Evolutionary conservation across 2,888 invertebrate genomes (phyloP).

Genomic region (Elegia similella): DNA sequence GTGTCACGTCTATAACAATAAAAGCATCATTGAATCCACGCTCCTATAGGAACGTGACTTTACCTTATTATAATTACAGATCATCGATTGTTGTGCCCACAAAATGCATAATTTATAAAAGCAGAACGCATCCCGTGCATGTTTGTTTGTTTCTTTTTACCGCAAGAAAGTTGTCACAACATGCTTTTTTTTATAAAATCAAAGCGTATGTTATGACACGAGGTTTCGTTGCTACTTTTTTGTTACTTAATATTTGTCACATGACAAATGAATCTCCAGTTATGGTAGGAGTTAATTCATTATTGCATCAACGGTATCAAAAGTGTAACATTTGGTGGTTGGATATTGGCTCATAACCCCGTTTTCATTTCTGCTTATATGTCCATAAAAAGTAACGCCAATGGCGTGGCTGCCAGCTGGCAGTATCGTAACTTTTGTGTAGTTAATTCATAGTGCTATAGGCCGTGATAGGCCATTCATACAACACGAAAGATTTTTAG

Average conservation of each 20-base stretch:
- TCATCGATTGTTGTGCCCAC: constrained; percentile 74
- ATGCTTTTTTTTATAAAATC: constrained; percentile 52
- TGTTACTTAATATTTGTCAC: constrained; percentile 28
- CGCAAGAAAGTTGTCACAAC: constrained; percentile 37
- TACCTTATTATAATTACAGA: constrained; percentile 78
- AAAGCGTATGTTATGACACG: constrained; percentile 20
- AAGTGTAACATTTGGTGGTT: constrained; percentile 14
- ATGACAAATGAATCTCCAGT: constrained; percentile 37
- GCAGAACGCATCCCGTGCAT: constrained; percentile 50
- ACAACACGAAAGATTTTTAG: not conserved
- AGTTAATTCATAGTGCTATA: not conserved
- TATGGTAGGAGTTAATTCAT: constrained; percentile 10
- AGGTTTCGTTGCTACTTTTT: not conserved
- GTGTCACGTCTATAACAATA: not conserved
- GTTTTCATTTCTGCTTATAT: constrained; percentile 8
- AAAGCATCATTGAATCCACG: constrained; percentile 16
- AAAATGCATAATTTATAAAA: constrained; percentile 77
- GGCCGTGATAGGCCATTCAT: not conserved
- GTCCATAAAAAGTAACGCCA: constrained; percentile 9
- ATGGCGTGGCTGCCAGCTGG: constrained; percentile 7
- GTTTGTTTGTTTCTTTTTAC: constrained; percentile 56
- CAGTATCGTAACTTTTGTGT: constrained; percentile 5
- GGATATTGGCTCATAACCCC: constrained; percentile 13
- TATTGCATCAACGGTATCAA: constrained; percentile 2
- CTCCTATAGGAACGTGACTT: constrained; percentile 50